Evolutionary conservation across 2,113 vertebrate species (phyloP).

Genomic region (Nipponia nippon): DNA sequence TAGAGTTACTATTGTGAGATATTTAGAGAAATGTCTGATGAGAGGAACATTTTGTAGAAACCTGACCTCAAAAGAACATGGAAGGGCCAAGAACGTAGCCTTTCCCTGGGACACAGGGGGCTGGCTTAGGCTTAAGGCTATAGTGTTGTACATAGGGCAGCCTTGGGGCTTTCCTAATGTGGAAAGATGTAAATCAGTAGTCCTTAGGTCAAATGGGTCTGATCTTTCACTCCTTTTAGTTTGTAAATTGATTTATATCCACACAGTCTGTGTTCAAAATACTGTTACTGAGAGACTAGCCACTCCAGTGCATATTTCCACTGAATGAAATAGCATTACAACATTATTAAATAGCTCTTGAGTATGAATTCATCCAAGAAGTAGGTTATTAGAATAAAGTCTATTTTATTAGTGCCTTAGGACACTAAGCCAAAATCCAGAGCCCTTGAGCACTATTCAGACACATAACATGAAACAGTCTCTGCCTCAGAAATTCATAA

Average conservation of each 20-base stretch:
- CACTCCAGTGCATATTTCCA: neutral
- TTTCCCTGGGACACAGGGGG: neutral
- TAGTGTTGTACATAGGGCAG: neutral
- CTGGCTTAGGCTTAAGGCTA: neutral
- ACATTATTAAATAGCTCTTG: neutral
- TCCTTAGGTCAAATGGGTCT: neutral
- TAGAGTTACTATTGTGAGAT: neutral
- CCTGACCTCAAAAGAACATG: neutral
- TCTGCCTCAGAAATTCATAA: neutral
- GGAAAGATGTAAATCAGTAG: neutral
- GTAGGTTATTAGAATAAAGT: constrained; percentile 5
- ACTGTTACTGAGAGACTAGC: neutral
- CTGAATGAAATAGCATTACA: neutral
- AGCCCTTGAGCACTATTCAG: neutral
- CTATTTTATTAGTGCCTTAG: constrained; percentile 1
- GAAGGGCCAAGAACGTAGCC: neutral
- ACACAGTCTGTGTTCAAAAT: neutral
- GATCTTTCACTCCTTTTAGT: neutral
- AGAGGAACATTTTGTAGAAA: neutral
- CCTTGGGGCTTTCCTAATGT: neutral
- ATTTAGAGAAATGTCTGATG: neutral
- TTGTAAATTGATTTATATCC: neutral
- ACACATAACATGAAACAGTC: neutral
- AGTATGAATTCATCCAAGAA: constrained; percentile 13
- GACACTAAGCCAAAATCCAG: neutral